These are phyloP conservation scores for Campylomormyrus tamandua DNA, from an alignment of 2,113 vertebrate genomes.

Conservation along the genomic window DNA sequence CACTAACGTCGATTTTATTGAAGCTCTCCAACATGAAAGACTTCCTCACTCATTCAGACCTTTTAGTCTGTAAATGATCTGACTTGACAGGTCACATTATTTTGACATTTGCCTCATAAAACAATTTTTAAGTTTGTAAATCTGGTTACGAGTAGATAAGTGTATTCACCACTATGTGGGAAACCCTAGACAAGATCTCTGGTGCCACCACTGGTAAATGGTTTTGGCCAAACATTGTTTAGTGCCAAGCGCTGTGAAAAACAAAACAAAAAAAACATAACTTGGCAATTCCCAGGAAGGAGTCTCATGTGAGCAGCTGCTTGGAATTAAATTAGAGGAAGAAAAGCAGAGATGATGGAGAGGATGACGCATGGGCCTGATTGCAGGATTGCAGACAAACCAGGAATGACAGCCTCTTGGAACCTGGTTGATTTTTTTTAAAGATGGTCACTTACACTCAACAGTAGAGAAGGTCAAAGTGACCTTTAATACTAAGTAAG, in stretches of 20 bases:
- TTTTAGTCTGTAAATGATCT: not conserved
- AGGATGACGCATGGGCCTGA: not conserved
- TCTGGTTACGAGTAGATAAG: not conserved
- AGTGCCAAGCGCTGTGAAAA: not conserved
- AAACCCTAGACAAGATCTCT: not conserved
- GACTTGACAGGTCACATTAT: not conserved
- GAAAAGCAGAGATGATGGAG: not conserved
- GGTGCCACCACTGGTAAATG: not conserved
- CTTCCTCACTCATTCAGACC: not conserved
- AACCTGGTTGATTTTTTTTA: not conserved
- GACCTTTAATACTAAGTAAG: not conserved
- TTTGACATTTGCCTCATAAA: not conserved
- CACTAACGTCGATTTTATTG: not conserved
- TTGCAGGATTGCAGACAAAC: not conserved
- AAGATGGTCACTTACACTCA: not conserved
- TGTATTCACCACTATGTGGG: not conserved
- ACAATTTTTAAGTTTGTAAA: not conserved
- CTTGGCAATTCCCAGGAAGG: not conserved
- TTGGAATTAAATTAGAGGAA: not conserved
- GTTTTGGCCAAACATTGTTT: not conserved
- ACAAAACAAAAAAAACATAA: not conserved
- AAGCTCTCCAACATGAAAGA: not conserved
- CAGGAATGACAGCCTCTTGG: not conserved
- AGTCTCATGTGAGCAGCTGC: too few relatives aligned
- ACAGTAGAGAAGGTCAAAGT: not conserved